Base-by-base conservation (phyloP, 2,888 invertebrate species). In the Penaeus monodon region DNA sequence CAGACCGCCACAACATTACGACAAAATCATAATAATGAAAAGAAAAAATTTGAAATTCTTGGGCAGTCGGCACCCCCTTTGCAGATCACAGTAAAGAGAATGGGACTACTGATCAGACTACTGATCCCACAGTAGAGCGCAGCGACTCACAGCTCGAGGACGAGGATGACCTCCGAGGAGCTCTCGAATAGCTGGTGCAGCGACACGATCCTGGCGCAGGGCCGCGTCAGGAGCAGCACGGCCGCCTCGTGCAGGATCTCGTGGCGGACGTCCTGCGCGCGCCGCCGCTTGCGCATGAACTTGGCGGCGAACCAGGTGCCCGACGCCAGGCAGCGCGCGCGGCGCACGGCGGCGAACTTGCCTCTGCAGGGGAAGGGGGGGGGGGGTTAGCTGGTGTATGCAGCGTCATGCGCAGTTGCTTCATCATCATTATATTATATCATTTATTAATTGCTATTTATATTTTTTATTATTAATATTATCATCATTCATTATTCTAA, bases 121-220 rank as follows among this genome's bases (percentile, higher is more conserved):
- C 2, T 6, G 33, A n/a, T n/a, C n/a, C 33, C 0, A 2, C 33
- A 38, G 33, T 6, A 38, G 33, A 38, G 33, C 33, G 33, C 33
- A 2, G 33, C 17, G 57, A 93, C 96, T 95, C 93, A 96, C 95
- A 98, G 94, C 94, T 98, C 98, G 92, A 98, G 95, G 90, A 99
- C 95, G 91, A 99, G 95, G 91, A 97, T 96, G 92, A 95, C 94
- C 91, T 95, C 95, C 84, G 93, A 92, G 73, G 93, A 93, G 7
- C 94, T 94, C 91, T 95, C 95, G 93, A 95, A 97, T 85, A 96
- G 97, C 93, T 98, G 97, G 93, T 97, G 96, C 90, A 99, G 94
- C 91, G 96, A 95, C 90, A 99, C 98, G 91, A 99, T 97, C 90
- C 84, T 90, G 6, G 92, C 92, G 49, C 90, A 90, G 24, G 91